A percentile compares a stretch with the other conserved stretches of the same genome.
Evolutionary conservation across 2,888 invertebrate genomes (phyloP).

Genomic region (Xylota sylvarum): DNA sequence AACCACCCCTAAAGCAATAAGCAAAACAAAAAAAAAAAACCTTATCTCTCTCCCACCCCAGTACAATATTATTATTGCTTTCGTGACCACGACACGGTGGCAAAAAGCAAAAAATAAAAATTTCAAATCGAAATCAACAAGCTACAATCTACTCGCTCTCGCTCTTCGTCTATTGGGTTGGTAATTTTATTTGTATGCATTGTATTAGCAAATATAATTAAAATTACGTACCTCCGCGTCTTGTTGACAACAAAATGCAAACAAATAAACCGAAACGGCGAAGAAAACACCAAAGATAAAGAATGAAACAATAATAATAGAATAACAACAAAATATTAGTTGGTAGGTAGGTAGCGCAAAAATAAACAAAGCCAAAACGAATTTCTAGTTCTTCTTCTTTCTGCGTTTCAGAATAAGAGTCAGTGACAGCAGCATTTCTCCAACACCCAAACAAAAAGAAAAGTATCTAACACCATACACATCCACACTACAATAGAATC

Average conservation of each 20-base stretch:
- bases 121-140: slow-evolving; percentile 64
- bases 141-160: slow-evolving; percentile 26
- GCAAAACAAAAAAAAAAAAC: not conserved
- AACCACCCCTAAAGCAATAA: slow-evolving; percentile 13
- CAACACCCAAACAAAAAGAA: slow-evolving; percentile 1
- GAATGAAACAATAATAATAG: slow-evolving; percentile 8
- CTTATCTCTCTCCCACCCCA: not conserved
- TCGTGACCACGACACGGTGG: slow-evolving; percentile 47
- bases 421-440: slow-evolving; percentile 49
- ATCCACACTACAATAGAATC: slow-evolving; percentile 53
- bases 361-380: slow-evolving; percentile 32
- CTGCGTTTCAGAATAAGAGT: slow-evolving; percentile 54
- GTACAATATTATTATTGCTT: slow-evolving; percentile 19
- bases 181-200: slow-evolving; percentile 9
- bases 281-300: slow-evolving; percentile 45
- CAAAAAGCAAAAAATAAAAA: not conserved
- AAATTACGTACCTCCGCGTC: slow-evolving; percentile 34
- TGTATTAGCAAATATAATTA: slow-evolving; percentile 42
- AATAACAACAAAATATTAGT: slow-evolving; percentile 22
- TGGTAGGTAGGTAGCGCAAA: not conserved
- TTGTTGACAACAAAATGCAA: slow-evolving; percentile 53
- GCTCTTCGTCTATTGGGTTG: not conserved
- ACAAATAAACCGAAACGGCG: slow-evolving; percentile 20
- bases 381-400: slow-evolving; percentile 47
- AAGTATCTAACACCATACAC: slow-evolving; percentile 39